Conservation (phyloP, 2,113 vertebrate species). For the Microtus richardsoni region DNA sequence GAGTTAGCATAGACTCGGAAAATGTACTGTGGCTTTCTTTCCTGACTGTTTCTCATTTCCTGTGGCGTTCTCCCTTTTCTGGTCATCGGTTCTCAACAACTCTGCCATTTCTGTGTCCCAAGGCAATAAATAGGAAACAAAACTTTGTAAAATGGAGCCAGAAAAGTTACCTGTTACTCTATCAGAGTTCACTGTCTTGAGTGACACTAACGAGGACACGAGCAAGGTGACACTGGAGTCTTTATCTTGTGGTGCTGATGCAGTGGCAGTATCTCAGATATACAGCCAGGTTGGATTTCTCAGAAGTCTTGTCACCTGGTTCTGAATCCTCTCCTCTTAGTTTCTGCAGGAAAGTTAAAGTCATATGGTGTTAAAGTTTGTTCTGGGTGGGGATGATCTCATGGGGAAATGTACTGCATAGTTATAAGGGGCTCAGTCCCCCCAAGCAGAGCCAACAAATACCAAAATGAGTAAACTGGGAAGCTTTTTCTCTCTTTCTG, state of each 20-base stretch:
- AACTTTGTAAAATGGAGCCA: conserved; percentile 70
- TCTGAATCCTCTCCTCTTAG: conserved; percentile 56
- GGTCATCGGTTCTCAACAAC: conserved; percentile 68
- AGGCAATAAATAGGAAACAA: conserved; percentile 46
- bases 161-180: background rate
- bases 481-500: conserved; percentile 84
- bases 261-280: conserved; percentile 57
- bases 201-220: conserved; percentile 54
- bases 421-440: conserved; percentile 77
- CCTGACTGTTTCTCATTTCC: conserved; percentile 73
- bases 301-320: conserved; percentile 56
- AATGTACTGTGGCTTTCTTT: conserved; percentile 80
- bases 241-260: conserved; percentile 69
- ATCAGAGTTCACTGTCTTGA: conserved; percentile 40
- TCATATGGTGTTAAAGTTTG: conserved; percentile 65
- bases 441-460: conserved; percentile 75
- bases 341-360: conserved; percentile 64
- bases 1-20: conserved; percentile 77
- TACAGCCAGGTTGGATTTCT: conserved; percentile 60
- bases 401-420: conserved; percentile 71
- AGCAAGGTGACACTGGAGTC: conserved; percentile 39
- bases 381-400: conserved; percentile 68
- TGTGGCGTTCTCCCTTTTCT: conserved; percentile 77
- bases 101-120: conserved; percentile 64
- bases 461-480: conserved; percentile 84